Percentiles rank a stretch among this genome's conserved stretches.
phyloP scores from a whole-genome alignment of 1,140 invertebrate species.

The Calliopsis andreniformis region DNA sequence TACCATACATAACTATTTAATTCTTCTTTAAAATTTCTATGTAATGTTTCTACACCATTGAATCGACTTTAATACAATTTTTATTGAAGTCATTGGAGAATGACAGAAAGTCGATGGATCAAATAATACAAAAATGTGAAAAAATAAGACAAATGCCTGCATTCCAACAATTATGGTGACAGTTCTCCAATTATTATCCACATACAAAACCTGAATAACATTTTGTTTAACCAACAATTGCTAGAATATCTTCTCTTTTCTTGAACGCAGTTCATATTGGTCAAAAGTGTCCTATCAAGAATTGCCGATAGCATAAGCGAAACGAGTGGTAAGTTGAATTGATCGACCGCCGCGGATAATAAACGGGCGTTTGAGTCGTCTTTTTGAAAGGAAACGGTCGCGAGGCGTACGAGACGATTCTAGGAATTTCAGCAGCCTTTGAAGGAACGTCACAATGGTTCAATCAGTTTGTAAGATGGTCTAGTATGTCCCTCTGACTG shows the following conservation, averaged over 20 bases:
- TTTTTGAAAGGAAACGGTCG: constrained; percentile 30
- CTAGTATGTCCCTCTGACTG: constrained; percentile 1
- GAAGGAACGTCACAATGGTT: constrained; percentile 71
- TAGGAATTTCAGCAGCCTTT: constrained; percentile 37
- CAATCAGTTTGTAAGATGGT: constrained; percentile 70
- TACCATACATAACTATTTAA: no score
- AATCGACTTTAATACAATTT: no score
- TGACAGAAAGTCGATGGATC: no score
- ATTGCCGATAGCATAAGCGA: neutral
- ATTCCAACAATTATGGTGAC: no score
- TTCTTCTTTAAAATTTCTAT: no score
- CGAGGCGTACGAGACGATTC: constrained; percentile 8
- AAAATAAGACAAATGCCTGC: no score
- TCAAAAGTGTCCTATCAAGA: neutral
- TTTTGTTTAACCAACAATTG: neutral
- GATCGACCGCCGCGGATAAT: constrained; percentile 8
- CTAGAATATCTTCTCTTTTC: neutral
- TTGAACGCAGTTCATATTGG: neutral
- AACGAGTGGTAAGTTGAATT: neutral
- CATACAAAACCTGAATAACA: no score
- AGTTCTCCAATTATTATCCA: no score
- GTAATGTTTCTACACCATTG: no score
- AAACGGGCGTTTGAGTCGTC: constrained; percentile 15
- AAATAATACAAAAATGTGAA: no score
- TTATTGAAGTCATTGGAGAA: no score